Percentiles rank a stretch among this genome's conserved stretches.
These are phyloP conservation scores for Diachrysia chrysitis DNA, from an alignment of 2,888 invertebrate species.

Conservation along the genomic window DNA sequence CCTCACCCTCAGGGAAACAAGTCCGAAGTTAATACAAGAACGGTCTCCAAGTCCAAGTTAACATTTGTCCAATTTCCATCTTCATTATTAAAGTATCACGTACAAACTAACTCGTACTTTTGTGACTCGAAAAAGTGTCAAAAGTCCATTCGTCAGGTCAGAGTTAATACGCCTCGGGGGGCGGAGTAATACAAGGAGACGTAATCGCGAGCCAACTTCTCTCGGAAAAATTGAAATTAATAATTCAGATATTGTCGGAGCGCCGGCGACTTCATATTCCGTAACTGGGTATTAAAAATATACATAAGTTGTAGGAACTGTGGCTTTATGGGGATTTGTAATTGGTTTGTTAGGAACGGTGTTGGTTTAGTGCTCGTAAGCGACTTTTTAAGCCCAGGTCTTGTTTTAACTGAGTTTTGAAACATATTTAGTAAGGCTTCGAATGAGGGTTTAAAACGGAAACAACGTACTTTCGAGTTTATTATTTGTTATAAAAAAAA, in stretches of 20 bases:
- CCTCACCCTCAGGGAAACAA: conserved; percentile 28
- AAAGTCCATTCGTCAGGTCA: conserved; percentile 63
- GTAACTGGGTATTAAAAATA: conserved; percentile 60
- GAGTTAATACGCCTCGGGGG: conserved; percentile 60
- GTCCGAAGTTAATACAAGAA: conserved; percentile 42
- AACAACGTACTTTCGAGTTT: too few relatives aligned
- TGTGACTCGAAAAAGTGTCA: conserved; percentile 59
- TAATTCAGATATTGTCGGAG: conserved; percentile 67
- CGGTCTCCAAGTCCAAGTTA: conserved; percentile 37
- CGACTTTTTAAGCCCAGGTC: not conserved
- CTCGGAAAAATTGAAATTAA: conserved; percentile 74
- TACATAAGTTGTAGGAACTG: conserved; percentile 39
- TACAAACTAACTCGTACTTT: conserved; percentile 54
- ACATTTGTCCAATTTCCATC: conserved; percentile 58
- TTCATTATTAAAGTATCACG: conserved; percentile 57
- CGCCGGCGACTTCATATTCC: conserved; percentile 50
- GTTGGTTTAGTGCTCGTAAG: not conserved
- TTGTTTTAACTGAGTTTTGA: not conserved
- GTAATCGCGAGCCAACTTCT: conserved; percentile 65
- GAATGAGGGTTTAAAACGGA: too few relatives aligned
- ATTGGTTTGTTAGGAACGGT: conserved; percentile 14
- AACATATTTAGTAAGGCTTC: not conserved
- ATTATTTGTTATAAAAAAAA: too few relatives aligned
- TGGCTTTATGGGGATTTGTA: conserved; percentile 18
- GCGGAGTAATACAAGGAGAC: conserved; percentile 52